Percentiles rank a stretch among this genome's conserved stretches.
These are phyloP conservation scores for Gandaritis pyraliata DNA, from an alignment of 2,888 invertebrate genomes.

Conservation along the genomic window DNA sequence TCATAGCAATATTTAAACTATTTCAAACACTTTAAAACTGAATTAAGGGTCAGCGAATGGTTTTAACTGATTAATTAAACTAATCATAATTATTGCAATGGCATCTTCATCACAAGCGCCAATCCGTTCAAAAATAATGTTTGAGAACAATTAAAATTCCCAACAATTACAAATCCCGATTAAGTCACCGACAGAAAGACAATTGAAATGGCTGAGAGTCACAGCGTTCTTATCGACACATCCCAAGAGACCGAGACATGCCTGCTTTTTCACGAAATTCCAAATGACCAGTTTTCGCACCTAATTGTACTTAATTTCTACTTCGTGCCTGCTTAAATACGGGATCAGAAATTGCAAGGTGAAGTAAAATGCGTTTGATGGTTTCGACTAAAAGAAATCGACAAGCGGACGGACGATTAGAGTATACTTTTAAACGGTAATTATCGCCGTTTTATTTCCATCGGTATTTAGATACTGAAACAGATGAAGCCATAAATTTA, in stretches of 20 bases:
- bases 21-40: too few relatives aligned
- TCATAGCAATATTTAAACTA: too few relatives aligned
- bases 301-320: conserved; percentile 79
- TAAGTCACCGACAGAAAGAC: conserved; percentile 41
- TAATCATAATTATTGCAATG: neutral
- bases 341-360: conserved; percentile 60
- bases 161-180: conserved; percentile 41
- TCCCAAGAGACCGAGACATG: conserved; percentile 65
- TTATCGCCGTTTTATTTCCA: conserved; percentile 16
- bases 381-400: conserved; percentile 37
- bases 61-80: neutral
- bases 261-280: conserved; percentile 71
- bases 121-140: conserved; percentile 18
- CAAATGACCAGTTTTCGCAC: conserved; percentile 68
- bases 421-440: conserved; percentile 23
- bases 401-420: conserved; percentile 35
- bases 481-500: conserved; percentile 34
- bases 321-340: conserved; percentile 79
- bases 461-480: conserved; percentile 21
- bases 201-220: conserved; percentile 36
- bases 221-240: conserved; percentile 69
- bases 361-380: conserved; percentile 39
- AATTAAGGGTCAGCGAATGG: too few relatives aligned
- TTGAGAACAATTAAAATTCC: conserved; percentile 29
- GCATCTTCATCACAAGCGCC: neutral